Conservation (phyloP, 2,113 vertebrate genomes). For the Condylura cristata region DNA sequence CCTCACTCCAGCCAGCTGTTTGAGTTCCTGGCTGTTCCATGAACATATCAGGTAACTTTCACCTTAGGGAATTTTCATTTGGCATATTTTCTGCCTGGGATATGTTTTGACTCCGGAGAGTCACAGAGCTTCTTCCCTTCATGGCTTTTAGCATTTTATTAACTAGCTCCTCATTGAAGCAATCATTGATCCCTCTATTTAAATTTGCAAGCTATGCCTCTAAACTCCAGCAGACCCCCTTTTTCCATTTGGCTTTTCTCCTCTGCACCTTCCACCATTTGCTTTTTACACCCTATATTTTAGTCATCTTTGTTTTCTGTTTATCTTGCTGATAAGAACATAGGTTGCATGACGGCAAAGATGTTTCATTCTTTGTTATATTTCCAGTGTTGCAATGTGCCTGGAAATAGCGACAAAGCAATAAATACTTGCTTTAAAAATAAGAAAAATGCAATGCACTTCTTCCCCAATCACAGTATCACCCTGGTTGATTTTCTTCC, state of each 20-base stretch:
- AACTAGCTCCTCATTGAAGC: background rate
- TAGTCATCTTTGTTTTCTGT: background rate
- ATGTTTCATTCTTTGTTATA: background rate
- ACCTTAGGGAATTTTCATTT: background rate
- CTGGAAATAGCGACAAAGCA: background rate
- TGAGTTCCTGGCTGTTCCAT: background rate
- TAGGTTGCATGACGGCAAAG: background rate
- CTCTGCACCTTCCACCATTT: background rate
- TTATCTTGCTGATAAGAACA: background rate
- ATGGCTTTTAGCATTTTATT: background rate
- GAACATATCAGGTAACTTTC: background rate
- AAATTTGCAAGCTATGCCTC: background rate
- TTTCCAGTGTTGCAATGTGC: background rate
- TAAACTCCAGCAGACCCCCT: background rate
- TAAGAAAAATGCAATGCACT: background rate
- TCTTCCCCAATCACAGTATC: background rate
- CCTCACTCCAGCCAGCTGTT: background rate
- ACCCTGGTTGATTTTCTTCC: background rate
- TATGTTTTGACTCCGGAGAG: slow-evolving; percentile 1
- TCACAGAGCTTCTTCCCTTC: background rate
- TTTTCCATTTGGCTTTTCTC: background rate
- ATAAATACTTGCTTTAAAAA: background rate
- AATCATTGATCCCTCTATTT: background rate
- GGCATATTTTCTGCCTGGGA: background rate
- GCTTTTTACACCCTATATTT: background rate